Evolutionary conservation across 53 echinoderm and acorn worm genomes (phyloP).

Genomic region (Antedon mediterranea): DNA sequence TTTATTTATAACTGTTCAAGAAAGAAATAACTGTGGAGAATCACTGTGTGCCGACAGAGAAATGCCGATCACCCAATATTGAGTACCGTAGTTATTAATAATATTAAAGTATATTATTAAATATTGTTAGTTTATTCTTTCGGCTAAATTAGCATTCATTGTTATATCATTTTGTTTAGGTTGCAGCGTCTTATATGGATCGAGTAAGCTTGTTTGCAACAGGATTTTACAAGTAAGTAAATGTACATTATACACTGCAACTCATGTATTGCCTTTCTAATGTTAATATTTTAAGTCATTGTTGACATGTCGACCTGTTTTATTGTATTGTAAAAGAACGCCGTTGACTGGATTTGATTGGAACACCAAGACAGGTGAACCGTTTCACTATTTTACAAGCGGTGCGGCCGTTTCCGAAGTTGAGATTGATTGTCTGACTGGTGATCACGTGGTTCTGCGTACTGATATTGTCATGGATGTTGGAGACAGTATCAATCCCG

Average conservation of each 20-base stretch:
- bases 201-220: slow-evolving; percentile 53
- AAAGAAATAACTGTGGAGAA: no score
- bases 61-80: no score
- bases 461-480: slow-evolving; percentile 66
- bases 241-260: no score
- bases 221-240: slow-evolving; percentile 68
- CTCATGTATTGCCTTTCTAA: no score
- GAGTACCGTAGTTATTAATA: no score
- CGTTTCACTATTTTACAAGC: slow-evolving; percentile 23
- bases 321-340: slow-evolving; percentile 7
- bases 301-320: no score
- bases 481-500: slow-evolving; percentile 58
- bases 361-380: slow-evolving; percentile 2
- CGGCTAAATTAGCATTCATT: neutral
- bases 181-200: slow-evolving; percentile 46
- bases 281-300: no score
- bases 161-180: slow-evolving; percentile 13
- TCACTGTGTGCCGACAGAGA: no score
- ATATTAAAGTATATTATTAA: no score
- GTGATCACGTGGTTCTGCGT: slow-evolving; percentile 25
- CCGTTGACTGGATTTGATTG: slow-evolving; percentile 17
- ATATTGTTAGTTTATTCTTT: no score
- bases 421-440: no score
- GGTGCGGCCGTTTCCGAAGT: slow-evolving; percentile 53
- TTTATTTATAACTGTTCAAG: no score